Base-by-base conservation (phyloP, 2,113 vertebrate genomes). In the Pangasianodon gigas region DNA sequence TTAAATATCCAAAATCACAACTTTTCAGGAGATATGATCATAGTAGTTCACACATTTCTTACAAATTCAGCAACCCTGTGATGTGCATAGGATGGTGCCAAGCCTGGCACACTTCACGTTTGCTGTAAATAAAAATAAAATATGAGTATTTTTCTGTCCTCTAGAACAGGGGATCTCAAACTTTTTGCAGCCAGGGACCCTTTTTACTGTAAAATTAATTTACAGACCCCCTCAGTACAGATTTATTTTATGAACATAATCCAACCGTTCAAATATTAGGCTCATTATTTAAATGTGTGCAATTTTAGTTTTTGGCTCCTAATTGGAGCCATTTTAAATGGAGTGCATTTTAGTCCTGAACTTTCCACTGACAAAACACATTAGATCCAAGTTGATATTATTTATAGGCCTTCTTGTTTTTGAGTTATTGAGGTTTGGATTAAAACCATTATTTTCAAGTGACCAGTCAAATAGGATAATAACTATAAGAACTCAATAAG, bases 11-110 rank as follows among this genome's bases (percentile, higher is more conserved):
- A 11, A 62, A 88, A 80, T 80, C 54, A 32, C 85, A 87, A 56
- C 85, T 79, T 67, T 82, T 24, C 58, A 67, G 51, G 29, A 82
- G 86, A 80, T 65, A 62, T 48, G 26, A 81, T 69, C 58, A 88
- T 13, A 67, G 18, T 52, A 48, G 77, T 81, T 88, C 77, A 88
- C 87, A 88, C 79, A 69, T 71, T 88, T 56, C 37, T 74, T 84
- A 60, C 52, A 87, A 77, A 79, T 60, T 69, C 52, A 79, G 56
- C 52, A 79, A 79, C 52, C 52, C 74, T 62, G 62, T 32, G 29
- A 60, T 87, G 67, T 74, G 85, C 67, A 87, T 52, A 54, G 71
- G 41, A 79, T 10, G 24, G 54, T 79, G 71, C 86, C 71, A 79
- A 79, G 86, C 71, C 56, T 79, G 52, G 52, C 52, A 48, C 71